These are phyloP conservation scores for Hexactinellida sp. DNA, from an alignment of 37 sponge, comb jelly and placozoan species.

Conservation along the genomic window DNA sequence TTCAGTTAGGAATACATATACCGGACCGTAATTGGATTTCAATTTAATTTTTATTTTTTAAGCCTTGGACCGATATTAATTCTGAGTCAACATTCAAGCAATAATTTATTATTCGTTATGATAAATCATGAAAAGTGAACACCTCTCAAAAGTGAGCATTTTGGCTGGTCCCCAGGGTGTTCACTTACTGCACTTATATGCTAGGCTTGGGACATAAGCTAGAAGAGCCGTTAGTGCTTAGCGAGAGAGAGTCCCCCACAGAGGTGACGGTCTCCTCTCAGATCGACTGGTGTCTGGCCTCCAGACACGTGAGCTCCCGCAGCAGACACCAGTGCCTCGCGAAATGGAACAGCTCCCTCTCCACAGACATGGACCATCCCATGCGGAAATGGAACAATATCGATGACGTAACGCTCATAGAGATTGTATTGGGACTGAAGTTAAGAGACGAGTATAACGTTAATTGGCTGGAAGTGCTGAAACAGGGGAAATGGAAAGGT, in stretches of 20 bases:
- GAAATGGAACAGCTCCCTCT: background rate
- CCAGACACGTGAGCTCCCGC: background rate
- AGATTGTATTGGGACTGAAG: background rate
- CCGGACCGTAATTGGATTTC: too few species aligned
- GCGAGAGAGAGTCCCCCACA: background rate
- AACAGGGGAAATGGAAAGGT: slow-evolving; percentile 14
- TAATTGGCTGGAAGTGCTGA: background rate
- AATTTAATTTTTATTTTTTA: too few species aligned
- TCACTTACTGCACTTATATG: too few species aligned
- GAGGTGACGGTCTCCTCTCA: background rate
- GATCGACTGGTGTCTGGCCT: background rate
- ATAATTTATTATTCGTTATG: too few species aligned
- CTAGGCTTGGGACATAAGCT: background rate
- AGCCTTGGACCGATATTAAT: too few species aligned
- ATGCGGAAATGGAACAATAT: background rate
- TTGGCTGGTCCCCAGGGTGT: too few species aligned
- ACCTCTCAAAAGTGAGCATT: too few species aligned
- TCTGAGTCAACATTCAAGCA: too few species aligned
- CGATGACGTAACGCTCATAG: background rate
- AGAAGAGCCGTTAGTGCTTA: background rate
- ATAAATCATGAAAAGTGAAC: too few species aligned
- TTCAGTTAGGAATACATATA: too few species aligned
- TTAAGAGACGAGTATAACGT: background rate
- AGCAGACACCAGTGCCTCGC: slow-evolving; percentile 10
- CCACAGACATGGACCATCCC: background rate